Evolutionary conservation across 2,113 vertebrate genomes (phyloP).

Genomic region (Nannobrachium achirus): DNA sequence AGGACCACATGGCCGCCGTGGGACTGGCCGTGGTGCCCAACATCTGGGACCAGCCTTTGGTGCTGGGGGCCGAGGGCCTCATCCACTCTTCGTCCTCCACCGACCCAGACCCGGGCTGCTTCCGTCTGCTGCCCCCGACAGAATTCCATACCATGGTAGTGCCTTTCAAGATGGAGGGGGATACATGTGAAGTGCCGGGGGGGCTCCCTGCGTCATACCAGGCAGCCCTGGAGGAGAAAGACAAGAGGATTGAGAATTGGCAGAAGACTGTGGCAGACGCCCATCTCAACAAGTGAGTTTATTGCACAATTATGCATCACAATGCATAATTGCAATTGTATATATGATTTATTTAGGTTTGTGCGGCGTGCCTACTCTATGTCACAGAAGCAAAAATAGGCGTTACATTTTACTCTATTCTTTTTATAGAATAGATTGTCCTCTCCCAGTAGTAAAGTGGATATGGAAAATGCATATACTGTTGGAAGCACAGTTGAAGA

Average conservation of each 20-base stretch:
- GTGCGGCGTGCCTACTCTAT: too few species aligned
- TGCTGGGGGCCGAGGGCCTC: constrained; percentile 82
- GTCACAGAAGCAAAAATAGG: too few species aligned
- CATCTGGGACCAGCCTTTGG: constrained; percentile 88
- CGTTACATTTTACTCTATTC: too few species aligned
- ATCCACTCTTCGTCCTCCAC: background rate
- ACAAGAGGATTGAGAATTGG: constrained; percentile 87
- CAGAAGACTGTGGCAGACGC: constrained; percentile 90
- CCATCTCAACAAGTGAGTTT: constrained; percentile 86
- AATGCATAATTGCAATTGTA: too few species aligned
- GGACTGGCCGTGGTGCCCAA: constrained; percentile 95
- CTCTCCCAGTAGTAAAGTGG: too few species aligned
- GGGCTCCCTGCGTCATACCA: constrained; percentile 86
- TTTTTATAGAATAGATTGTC: too few species aligned
- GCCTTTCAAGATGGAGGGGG: constrained; percentile 95
- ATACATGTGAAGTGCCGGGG: constrained; percentile 91
- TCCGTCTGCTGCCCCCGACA: constrained; percentile 81
- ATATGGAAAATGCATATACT: too few species aligned
- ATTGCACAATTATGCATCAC: too few species aligned
- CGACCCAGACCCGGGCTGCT: constrained; percentile 65
- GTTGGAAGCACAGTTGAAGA: too few species aligned
- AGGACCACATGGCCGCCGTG: constrained; percentile 94
- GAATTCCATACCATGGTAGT: constrained; percentile 88
- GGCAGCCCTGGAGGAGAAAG: constrained; percentile 80
- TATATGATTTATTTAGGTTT: too few species aligned